Evolutionary conservation across 2,797 vertebrate genomes (phyloP).

Genomic region (Gadopsis bispinosus): DNA sequence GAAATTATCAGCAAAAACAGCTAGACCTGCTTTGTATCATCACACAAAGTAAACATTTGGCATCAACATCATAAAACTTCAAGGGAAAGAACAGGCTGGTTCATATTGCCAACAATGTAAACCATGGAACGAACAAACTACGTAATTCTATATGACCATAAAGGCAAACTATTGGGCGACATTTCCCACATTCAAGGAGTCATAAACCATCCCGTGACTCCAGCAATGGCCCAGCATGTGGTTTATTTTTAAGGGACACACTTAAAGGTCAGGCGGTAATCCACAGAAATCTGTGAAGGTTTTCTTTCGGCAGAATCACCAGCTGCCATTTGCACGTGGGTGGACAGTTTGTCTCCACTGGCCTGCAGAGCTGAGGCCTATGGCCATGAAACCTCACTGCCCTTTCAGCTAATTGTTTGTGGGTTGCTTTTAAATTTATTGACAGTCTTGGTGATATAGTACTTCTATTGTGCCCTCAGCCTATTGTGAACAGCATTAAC

Average conservation of each 20-base stretch:
- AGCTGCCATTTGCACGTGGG: conserved; percentile 86
- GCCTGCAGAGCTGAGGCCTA: conserved; percentile 69
- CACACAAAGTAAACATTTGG: conserved; percentile 64
- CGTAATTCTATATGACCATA: conserved; percentile 57
- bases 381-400: conserved; percentile 77
- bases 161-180: conserved; percentile 66
- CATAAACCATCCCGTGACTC: conserved; percentile 73
- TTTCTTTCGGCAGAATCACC: conserved; percentile 78
- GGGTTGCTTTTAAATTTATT: conserved; percentile 87
- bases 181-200: conserved; percentile 72
- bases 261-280: conserved; percentile 77
- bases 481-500: conserved; percentile 83
- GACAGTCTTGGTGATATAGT: conserved; percentile 88
- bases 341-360: conserved; percentile 83
- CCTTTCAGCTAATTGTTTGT: conserved; percentile 89
- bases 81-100: conserved; percentile 60
- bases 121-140: conserved; percentile 60
- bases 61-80: conserved; percentile 53
- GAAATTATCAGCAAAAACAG: conserved; percentile 50
- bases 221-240: conserved; percentile 77
- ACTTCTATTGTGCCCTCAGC: conserved; percentile 81
- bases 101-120: conserved; percentile 53
- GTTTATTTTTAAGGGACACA: conserved; percentile 75
- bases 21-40: conserved; percentile 50
- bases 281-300: conserved; percentile 68